Percentiles rank a stretch among this genome's conserved stretches.
phyloP scores from a whole-genome alignment of 2,797 vertebrate genomes.

The Petrocephalus sullivani region DNA sequence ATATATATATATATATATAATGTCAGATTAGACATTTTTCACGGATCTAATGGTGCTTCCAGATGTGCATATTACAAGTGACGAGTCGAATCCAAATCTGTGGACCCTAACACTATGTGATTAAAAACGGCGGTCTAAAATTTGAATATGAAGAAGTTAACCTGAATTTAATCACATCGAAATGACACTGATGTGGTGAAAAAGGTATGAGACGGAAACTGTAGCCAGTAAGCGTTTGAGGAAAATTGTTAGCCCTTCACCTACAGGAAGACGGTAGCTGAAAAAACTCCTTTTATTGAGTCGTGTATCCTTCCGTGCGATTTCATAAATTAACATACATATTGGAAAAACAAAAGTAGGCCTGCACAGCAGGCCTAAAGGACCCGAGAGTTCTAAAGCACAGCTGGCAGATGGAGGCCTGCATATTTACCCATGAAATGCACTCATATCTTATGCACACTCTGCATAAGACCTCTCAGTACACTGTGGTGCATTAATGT shows the following conservation, averaged over 20 bases:
- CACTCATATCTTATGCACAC: not conserved
- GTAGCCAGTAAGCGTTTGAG: not conserved
- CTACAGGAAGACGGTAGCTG: not conserved
- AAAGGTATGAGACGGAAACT: not conserved
- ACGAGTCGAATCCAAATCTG: not conserved
- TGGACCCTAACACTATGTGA: not conserved
- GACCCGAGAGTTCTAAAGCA: not conserved
- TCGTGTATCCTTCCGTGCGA: not conserved
- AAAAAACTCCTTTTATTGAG: not conserved
- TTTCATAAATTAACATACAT: slow-evolving; percentile 5
- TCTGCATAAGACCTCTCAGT: not conserved
- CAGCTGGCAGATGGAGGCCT: not conserved
- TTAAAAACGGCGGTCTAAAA: not conserved
- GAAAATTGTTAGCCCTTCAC: not conserved
- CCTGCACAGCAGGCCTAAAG: not conserved
- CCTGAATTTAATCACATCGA: not conserved
- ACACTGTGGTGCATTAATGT: not conserved
- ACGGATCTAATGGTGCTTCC: not conserved
- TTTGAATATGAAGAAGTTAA: not conserved
- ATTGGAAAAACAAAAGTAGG: not conserved
- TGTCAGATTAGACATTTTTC: not conserved
- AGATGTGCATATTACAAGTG: not conserved
- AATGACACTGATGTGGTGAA: not conserved
- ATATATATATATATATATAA: not conserved
- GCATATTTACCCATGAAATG: not conserved